Conservation (phyloP, 2,113 vertebrate species). For the Verasper variegatus region DNA sequence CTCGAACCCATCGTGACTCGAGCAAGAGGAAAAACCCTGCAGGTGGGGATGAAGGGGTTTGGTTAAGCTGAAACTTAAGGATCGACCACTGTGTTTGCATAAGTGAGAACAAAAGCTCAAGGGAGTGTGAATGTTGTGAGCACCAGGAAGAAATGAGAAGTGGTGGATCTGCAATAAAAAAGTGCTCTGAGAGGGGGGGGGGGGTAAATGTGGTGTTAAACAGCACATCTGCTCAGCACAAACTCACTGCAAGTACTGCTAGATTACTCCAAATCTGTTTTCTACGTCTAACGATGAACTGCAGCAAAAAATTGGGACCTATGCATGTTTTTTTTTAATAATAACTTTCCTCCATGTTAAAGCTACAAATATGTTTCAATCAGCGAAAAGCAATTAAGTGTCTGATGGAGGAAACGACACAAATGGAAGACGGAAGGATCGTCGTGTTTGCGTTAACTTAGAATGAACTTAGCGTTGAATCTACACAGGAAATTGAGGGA, state of each 20-base stretch:
- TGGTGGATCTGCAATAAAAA: conserved; percentile 3
- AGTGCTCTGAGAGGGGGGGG: background rate
- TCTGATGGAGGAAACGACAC: too few species aligned
- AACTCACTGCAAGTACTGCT: background rate
- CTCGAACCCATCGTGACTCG: background rate
- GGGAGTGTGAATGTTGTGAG: conserved; percentile 13
- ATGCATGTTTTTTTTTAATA: too few species aligned
- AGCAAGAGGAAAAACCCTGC: background rate
- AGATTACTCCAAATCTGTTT: conserved; percentile 4
- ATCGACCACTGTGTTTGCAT: conserved; percentile 10
- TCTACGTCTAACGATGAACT: background rate
- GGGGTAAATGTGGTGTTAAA: conserved; percentile 4
- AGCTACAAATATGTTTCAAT: conserved; percentile 1
- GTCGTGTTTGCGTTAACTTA: background rate
- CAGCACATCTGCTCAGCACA: conserved; percentile 2
- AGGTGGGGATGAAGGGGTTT: background rate
- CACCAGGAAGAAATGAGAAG: background rate
- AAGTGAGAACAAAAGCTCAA: conserved; percentile 17
- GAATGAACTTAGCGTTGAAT: too few species aligned
- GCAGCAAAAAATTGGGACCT: background rate
- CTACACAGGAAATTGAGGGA: background rate
- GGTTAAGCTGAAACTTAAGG: background rate
- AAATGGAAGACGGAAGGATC: background rate
- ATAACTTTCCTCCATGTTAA: background rate
- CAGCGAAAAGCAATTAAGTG: background rate